A percentile compares a stretch with the other conserved stretches of the same genome.
Conservation (phyloP, 1,140 invertebrate species). For the Drosophila nebulosa region DNA sequence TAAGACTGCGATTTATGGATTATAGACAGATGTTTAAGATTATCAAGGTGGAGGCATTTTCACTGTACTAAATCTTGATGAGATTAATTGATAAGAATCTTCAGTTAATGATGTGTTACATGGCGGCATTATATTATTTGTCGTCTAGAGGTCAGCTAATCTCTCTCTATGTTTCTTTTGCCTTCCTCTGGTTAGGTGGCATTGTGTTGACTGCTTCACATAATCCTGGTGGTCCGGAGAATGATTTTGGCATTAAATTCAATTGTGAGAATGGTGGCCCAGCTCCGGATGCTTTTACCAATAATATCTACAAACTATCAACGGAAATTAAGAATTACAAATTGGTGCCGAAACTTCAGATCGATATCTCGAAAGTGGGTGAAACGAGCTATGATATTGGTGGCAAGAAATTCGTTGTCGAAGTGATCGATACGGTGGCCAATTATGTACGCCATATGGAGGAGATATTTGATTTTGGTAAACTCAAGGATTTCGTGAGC, state of each 20-base stretch:
- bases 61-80: conserved; percentile 23
- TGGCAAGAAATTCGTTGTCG: conserved; percentile 89
- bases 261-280: conserved; percentile 98
- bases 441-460: conserved; percentile 97
- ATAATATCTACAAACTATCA: conserved; percentile 93
- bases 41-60: background rate
- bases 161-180: background rate
- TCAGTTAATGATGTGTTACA: conserved; percentile 15
- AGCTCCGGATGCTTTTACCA: conserved; percentile 94
- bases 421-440: conserved; percentile 94
- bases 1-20: no score
- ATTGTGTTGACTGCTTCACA: conserved; percentile 99
- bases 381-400: conserved; percentile 84
- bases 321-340: conserved; percentile 90
- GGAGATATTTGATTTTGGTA: conserved; percentile 97
- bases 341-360: conserved; percentile 88
- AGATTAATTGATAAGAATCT: conserved; percentile 37
- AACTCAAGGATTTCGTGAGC: conserved; percentile 88
- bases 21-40: no score
- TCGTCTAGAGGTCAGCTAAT: conserved; percentile 23
- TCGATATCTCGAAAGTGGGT: conserved; percentile 89
- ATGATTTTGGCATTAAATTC: conserved; percentile 99
- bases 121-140: conserved; percentile 3
- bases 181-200: conserved; percentile 85
- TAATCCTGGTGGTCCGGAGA: conserved; percentile 98